Evolutionary conservation across 2,888 invertebrate genomes (phyloP).

Genomic region (Papilio elwesi): DNA sequence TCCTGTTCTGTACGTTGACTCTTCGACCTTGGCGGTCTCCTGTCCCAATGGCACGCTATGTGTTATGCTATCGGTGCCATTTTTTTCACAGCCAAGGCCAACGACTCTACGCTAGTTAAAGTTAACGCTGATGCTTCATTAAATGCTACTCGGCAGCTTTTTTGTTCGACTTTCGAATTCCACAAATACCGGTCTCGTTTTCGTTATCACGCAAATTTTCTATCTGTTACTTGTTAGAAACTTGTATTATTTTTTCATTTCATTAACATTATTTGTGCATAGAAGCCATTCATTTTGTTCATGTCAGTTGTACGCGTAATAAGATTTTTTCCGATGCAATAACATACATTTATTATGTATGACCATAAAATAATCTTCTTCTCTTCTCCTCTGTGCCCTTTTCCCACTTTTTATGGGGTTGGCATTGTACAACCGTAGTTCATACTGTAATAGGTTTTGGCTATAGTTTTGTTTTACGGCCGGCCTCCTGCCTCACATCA

Average conservation of each 20-base stretch:
- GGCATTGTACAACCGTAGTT: no score
- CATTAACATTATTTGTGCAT: not conserved
- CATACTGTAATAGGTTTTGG: no score
- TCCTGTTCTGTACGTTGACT: constrained; percentile 77
- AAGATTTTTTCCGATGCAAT: no score
- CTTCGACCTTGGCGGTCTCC: constrained; percentile 72
- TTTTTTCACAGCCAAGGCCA: constrained; percentile 70
- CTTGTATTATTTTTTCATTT: constrained; percentile 5
- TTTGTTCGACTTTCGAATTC: constrained; percentile 35
- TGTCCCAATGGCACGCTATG: constrained; percentile 71
- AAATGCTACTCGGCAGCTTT: constrained; percentile 44
- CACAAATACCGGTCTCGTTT: constrained; percentile 35
- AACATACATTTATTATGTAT: no score
- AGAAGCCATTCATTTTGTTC: not conserved
- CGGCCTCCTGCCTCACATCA: no score
- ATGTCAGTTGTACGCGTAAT: no score
- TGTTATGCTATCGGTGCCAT: constrained; percentile 60
- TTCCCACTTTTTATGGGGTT: no score
- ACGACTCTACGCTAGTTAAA: constrained; percentile 56
- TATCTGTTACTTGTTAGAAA: not conserved
- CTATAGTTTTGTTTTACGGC: no score
- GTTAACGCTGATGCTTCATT: constrained; percentile 50
- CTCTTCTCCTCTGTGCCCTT: no score
- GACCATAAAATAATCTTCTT: no score
- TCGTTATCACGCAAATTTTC: constrained; percentile 25